Evolutionary conservation across 2,797 vertebrate genomes (phyloP), one percentile per base, ranked within the genome.

Genomic region (Luscinia luscinia): DNA sequence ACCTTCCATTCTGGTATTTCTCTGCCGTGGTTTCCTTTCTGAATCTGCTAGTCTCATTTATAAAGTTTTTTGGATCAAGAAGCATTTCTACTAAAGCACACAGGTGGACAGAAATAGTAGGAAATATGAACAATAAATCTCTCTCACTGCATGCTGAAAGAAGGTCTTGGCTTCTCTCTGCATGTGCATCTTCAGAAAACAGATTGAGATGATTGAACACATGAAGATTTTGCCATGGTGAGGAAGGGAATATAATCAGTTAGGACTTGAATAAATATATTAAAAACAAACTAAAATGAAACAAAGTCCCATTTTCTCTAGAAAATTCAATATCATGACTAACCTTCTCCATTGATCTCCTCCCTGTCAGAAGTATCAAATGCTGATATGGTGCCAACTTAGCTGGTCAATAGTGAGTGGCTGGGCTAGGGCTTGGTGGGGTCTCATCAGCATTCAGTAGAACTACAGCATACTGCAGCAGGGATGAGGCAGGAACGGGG

Each of bases 111-210:
- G 57, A 82, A 96, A 54, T 38, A 91, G 69, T 34, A 59, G 48
- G 49, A 96, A 90, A 90, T 58, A 84, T 12, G 38, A 93, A 48
- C 22, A 73, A 57, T n/a, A 90, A 77, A 77, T 79, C 32, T 62
- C 34, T 69, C 62, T 70, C 54, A 22, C 54, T 93, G 70, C 40
- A 73, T 24, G 38, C 49, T 85, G 72, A 70, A 89, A 52, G 62
- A 75, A 89, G 70, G 36, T 70, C 67, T 84, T 89, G 77, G 48
- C 77, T 93, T 95, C 67, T 63, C 59, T 87, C 63, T 70, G 24
- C 59, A 77, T 10, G 36, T 30, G 46, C 13, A 46, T 78, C 88
- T 84, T 92, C 77, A 92, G 87, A 88, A 90, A 93, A 84, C 22
- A 90, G 80, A 79, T 22, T 79, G 82, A 69, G 55, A 72, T 77